Evolutionary conservation across 2,888 invertebrate species (phyloP).

Genomic region (Gortyna flavago): DNA sequence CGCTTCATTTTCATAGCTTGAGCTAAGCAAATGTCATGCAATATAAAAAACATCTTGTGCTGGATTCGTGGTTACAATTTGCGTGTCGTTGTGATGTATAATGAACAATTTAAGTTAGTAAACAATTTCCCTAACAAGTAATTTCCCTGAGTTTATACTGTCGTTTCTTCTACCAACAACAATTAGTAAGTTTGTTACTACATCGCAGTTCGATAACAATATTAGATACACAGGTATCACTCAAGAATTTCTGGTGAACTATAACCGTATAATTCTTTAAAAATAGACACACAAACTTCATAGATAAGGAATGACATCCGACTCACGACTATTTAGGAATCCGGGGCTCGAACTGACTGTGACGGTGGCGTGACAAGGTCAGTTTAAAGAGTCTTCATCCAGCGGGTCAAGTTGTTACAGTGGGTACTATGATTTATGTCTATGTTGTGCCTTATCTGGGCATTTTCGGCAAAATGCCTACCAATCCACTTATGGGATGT

Average conservation of each 20-base stretch:
- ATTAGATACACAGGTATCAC: conserved; percentile 8
- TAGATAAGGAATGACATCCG: conserved; percentile 82
- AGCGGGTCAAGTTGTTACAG: conserved; percentile 49
- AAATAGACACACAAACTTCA: conserved; percentile 35
- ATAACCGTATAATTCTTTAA: conserved; percentile 21
- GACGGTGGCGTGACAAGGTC: conserved; percentile 71
- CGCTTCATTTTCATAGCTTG: too few species aligned
- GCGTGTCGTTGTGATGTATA: too few species aligned
- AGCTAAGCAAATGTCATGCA: too few species aligned
- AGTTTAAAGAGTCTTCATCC: conserved; percentile 30
- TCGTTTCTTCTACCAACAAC: not conserved
- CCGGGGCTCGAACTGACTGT: conserved; percentile 67
- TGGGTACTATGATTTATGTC: conserved; percentile 22
- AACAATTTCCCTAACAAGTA: not conserved
- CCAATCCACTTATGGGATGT: too few species aligned
- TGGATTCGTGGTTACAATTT: too few species aligned
- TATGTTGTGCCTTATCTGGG: conserved; percentile 33
- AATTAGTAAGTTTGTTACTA: not conserved
- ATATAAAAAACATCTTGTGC: too few species aligned
- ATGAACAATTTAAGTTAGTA: too few species aligned
- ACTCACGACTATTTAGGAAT: conserved; percentile 83
- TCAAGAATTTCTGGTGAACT: conserved; percentile 25
- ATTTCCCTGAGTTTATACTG: not conserved
- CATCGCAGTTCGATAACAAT: not conserved
- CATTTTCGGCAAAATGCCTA: too few species aligned